These are phyloP conservation scores for Okapia johnstoni DNA, from an alignment of 2,113 vertebrate genomes.

Conservation along the genomic window DNA sequence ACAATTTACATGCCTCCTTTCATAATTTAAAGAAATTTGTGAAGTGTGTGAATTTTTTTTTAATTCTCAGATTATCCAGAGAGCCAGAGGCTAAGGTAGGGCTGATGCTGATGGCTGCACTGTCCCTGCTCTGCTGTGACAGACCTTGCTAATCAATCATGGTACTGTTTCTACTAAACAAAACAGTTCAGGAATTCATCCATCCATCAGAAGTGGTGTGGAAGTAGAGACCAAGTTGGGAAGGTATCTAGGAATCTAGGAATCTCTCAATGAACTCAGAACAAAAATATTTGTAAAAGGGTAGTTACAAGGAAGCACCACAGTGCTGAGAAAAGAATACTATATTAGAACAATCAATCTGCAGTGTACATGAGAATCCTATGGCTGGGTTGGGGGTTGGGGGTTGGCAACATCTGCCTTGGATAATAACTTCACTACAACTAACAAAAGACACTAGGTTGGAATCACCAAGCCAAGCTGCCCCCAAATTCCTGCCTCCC, in stretches of 20 bases:
- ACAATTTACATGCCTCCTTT: neutral
- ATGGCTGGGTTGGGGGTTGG: fast-evolving
- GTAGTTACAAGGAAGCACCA: neutral
- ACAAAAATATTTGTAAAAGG: neutral
- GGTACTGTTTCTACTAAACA: neutral
- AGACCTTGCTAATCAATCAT: neutral
- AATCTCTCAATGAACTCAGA: neutral
- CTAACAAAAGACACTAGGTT: neutral
- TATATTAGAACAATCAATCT: neutral
- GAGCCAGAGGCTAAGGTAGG: neutral
- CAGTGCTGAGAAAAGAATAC: neutral
- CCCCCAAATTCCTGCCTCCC: neutral
- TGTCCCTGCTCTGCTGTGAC: neutral
- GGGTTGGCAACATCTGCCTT: neutral
- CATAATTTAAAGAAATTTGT: neutral
- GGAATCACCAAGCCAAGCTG: neutral
- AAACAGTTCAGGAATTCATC: neutral
- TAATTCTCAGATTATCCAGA: neutral
- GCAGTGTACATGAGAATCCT: neutral
- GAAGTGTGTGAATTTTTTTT: neutral
- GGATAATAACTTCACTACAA: neutral
- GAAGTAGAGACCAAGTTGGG: neutral
- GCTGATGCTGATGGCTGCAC: neutral
- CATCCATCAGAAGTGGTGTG: neutral
- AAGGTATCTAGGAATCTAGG: neutral